Base-by-base conservation (phyloP, 1,140 invertebrate species). In the Eriocheir sinensis region DNA sequence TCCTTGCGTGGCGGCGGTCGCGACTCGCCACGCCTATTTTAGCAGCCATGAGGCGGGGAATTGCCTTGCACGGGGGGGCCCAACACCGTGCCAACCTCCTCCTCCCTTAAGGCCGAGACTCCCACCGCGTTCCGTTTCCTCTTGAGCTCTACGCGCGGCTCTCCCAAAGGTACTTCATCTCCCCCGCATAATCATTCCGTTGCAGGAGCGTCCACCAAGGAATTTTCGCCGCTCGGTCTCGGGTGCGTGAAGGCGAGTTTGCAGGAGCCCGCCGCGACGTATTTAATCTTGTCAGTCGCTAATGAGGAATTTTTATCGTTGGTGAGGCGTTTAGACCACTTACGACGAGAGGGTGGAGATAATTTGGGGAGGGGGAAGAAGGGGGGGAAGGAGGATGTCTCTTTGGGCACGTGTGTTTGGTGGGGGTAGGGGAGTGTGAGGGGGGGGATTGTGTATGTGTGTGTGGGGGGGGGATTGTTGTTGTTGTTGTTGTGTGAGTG, bases 21-120 rank as follows among this genome's bases (percentile, higher is more conserved):
- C n/a, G 86, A 38, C 44, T 41, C n/a, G 88, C 32, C 36, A 89
- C 88, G 41, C 88, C 44, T 89, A 89, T 89, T 89, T 89, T 89
- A 32, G 44, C 88, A 30, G n/a, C 34, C 88, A 89, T 89, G 88
- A 36, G 88, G 41, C 88, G 88, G 3, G 27, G 88, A 40, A 89
- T 89, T 89, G 88, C 21, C 88, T 53, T 89, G 88, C 88, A 53
- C n/a, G 21, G 30, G 27, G 2, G 3, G 21, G 41, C 8, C 21
- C 88, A 89, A 89, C n/a, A 89, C 27, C 48, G 41, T 89, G 88
- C 88, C 53, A 12, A 17, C 81, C 38, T n/a, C 21, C 81, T 85
- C n/a, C 3, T 32, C 6, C 34, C 81, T 85, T 85, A 36, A 36
- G 81, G 30, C 3, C 34, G 60, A n/a, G n/a, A 72, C 27, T 72